Conservation (phyloP, 2,113 vertebrate genomes). For the Lophotis ruficrista region DNA sequence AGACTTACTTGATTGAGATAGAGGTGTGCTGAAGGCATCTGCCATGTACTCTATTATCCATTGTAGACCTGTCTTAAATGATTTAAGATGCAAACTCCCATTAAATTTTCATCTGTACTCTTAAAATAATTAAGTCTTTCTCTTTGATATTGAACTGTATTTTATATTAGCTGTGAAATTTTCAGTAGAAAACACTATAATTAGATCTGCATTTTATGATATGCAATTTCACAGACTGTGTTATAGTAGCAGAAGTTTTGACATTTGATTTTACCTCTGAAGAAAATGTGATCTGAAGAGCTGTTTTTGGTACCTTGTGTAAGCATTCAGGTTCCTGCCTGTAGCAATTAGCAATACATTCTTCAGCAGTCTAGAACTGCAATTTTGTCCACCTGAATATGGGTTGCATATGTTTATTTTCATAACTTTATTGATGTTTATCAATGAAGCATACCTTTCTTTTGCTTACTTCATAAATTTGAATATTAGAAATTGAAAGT, state of each 20-base stretch:
- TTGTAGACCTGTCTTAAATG: background rate
- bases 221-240: background rate
- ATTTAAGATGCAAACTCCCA: background rate
- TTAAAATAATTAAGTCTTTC: background rate
- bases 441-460: background rate
- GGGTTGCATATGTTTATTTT: background rate
- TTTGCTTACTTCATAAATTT: background rate
- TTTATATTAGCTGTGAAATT: background rate
- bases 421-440: background rate
- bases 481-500: background rate
- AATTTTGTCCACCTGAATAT: background rate
- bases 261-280: constrained; percentile 5
- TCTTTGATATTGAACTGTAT: background rate
- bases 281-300: background rate
- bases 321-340: background rate
- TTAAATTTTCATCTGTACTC: background rate
- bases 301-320: background rate
- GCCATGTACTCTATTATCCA: background rate
- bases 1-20: background rate
- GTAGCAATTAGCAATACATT: background rate
- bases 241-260: background rate
- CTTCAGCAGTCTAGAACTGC: background rate
- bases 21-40: background rate
- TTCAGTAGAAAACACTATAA: background rate
- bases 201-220: background rate